A percentile compares a stretch with the other conserved stretches of the same genome.
Conservation (phyloP, 2,888 invertebrate species). For the Flexamia atlantica region DNA sequence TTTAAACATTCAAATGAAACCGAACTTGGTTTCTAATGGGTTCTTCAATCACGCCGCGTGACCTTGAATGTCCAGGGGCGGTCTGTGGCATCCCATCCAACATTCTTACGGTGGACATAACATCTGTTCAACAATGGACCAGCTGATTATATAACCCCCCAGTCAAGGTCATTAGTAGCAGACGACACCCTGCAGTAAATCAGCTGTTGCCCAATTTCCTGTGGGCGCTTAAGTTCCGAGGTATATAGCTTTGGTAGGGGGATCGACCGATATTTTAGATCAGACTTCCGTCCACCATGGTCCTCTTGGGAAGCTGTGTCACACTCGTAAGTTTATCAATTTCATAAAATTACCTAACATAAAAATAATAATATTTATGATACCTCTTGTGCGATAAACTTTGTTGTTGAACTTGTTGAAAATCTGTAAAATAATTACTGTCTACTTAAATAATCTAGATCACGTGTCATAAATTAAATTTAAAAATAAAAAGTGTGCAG, state of each 20-base stretch:
- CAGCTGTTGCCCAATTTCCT: conserved; percentile 4
- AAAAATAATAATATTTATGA: too few relatives aligned
- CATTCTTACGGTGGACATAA: background rate
- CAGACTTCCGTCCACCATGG: conserved; percentile 15
- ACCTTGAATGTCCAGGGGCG: background rate
- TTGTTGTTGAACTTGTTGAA: too few relatives aligned
- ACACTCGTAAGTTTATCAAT: background rate
- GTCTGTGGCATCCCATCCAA: background rate
- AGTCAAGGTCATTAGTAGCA: conserved; percentile 20
- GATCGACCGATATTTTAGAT: background rate
- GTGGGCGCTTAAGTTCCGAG: background rate
- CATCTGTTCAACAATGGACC: conserved; percentile 33
- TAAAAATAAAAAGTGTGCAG: too few relatives aligned
- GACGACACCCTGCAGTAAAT: conserved; percentile 33
- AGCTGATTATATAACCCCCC: background rate
- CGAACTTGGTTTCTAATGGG: background rate
- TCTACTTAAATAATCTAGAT: too few relatives aligned
- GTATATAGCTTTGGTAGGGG: background rate
- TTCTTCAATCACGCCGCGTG: background rate
- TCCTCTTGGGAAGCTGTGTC: background rate
- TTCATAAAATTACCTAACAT: too few relatives aligned
- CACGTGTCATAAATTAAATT: too few relatives aligned
- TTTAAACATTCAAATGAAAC: background rate
- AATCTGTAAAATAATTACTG: too few relatives aligned
- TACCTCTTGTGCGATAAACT: too few relatives aligned